Evolutionary conservation across 1,140 invertebrate species (phyloP).

Genomic region (Pinna nobilis): DNA sequence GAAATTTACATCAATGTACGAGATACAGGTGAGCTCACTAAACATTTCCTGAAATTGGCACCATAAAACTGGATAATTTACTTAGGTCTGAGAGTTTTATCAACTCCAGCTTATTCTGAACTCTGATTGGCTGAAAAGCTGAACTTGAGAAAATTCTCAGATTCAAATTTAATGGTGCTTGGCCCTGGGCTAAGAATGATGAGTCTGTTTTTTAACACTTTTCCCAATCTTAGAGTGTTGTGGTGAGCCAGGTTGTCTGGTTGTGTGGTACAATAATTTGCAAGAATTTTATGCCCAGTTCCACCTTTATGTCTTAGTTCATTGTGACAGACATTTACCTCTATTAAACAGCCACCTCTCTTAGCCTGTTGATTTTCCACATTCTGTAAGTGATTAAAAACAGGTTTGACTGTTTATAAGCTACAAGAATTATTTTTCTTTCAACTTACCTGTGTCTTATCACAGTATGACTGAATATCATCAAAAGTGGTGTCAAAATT

Average conservation of each 20-base stretch:
- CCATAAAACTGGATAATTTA: too few relatives aligned
- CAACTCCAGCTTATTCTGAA: too few relatives aligned
- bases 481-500: not conserved
- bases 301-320: not conserved
- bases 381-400: not conserved
- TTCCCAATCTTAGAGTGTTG: not conserved
- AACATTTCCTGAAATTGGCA: not conserved
- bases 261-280: too few relatives aligned
- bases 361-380: too few relatives aligned
- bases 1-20: conserved; percentile 85
- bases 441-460: not conserved
- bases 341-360: too few relatives aligned
- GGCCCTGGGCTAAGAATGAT: not conserved
- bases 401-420: not conserved
- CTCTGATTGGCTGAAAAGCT: too few relatives aligned
- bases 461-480: not conserved
- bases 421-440: not conserved
- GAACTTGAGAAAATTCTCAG: too few relatives aligned
- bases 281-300: not conserved
- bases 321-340: too few relatives aligned
- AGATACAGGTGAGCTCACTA: conserved; percentile 81
- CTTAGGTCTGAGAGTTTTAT: too few relatives aligned
- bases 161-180: not conserved
- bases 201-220: not conserved
- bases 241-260: not conserved